A percentile compares a stretch with the other conserved stretches of the same genome.
Evolutionary conservation across 2,888 invertebrate species (phyloP).

Genomic region (Cephonodes hylas): DNA sequence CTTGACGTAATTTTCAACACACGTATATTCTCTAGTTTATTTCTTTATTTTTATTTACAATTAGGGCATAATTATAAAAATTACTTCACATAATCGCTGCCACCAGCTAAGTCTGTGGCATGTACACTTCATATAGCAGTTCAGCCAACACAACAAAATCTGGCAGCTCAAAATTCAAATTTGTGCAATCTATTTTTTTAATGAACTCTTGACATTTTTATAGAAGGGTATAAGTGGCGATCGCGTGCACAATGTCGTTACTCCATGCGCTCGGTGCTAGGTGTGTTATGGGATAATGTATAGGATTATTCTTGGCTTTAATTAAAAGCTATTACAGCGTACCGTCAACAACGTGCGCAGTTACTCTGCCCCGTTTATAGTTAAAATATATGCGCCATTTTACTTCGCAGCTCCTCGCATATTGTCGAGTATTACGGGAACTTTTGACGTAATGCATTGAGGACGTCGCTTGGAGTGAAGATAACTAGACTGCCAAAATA

Average conservation of each 20-base stretch:
- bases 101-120: no score
- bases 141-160: background rate
- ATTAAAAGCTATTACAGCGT: slow-evolving; percentile 12
- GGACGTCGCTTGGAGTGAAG: background rate
- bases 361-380: background rate
- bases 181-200: slow-evolving; percentile 22
- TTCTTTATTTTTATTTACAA: no score
- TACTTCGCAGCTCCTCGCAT: background rate
- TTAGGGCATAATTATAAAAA: no score
- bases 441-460: slow-evolving; percentile 4
- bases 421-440: background rate
- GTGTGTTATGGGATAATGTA: slow-evolving; percentile 9
- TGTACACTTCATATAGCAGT: no score
- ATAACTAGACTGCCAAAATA: background rate
- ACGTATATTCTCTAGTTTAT: no score
- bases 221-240: slow-evolving; percentile 1
- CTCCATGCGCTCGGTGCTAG: slow-evolving; percentile 19
- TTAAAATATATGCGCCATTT: background rate
- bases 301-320: slow-evolving; percentile 15
- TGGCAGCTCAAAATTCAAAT: slow-evolving; percentile 22
- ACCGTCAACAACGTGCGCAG: background rate
- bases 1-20: no score
- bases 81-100: no score
- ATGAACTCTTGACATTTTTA: slow-evolving; percentile 22
- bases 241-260: slow-evolving; percentile 29